phyloP scores from a whole-genome alignment of 2,113 vertebrate genomes.

The Mirounga angustirostris region DNA sequence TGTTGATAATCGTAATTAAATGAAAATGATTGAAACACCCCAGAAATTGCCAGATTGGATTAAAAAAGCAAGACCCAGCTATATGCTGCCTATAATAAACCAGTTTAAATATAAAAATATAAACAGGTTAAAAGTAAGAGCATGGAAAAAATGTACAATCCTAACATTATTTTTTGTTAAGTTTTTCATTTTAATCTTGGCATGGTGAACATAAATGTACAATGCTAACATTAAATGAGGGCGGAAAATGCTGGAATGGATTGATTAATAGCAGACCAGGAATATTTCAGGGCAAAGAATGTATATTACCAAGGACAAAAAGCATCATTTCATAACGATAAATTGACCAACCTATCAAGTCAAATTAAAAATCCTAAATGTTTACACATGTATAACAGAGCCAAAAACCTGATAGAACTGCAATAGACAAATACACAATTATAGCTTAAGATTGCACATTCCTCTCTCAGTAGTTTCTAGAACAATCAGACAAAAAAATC shows the following conservation, averaged over 20 bases:
- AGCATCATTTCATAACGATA: neutral
- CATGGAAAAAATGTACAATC: neutral
- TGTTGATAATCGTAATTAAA: neutral
- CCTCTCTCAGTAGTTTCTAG: neutral
- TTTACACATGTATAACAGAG: neutral
- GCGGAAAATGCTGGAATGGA: neutral
- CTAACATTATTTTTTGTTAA: neutral
- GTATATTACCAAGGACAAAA: neutral
- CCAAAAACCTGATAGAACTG: neutral
- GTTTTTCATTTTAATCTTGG: neutral
- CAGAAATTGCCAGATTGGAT: neutral
- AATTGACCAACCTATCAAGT: neutral
- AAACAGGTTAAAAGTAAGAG: neutral
- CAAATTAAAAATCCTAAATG: neutral
- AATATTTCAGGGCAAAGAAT: constrained; percentile 4
- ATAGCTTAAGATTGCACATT: neutral
- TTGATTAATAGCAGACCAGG: neutral
- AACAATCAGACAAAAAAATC: neutral
- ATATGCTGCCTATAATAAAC: neutral
- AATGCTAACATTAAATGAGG: constrained; percentile 13
- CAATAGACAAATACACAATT: neutral
- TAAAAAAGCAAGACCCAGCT: neutral
- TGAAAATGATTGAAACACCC: neutral
- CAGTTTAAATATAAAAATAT: constrained; percentile 21
- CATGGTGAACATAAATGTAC: neutral